Percentiles rank a stretch among this genome's conserved stretches.
phyloP scores from a whole-genome alignment of 2,888 invertebrate genomes.

The Crossocerus cetratus region DNA sequence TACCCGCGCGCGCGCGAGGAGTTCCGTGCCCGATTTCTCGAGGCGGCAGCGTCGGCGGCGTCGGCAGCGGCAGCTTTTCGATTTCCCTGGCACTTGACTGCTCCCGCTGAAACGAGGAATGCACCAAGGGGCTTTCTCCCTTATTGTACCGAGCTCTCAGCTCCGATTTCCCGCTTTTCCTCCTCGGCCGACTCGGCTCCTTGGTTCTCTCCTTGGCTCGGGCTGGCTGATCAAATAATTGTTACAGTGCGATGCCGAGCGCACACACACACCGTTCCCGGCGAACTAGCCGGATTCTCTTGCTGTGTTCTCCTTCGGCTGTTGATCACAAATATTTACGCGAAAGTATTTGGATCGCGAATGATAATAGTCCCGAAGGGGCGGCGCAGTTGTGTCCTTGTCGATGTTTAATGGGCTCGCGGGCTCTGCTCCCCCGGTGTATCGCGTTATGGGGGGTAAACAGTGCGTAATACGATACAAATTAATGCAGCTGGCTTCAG shows the following conservation, averaged over 20 bases:
- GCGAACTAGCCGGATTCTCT: too few species aligned
- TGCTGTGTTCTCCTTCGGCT: too few species aligned
- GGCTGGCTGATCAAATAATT: conserved; percentile 53
- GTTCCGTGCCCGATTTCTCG: too few species aligned
- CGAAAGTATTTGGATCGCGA: conserved; percentile 19
- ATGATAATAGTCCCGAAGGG: conserved; percentile 16
- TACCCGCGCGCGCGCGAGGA: too few species aligned
- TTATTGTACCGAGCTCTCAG: conserved; percentile 48
- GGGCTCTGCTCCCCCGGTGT: conserved; percentile 12
- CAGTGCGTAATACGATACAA: conserved; percentile 40
- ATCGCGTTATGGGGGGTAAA: conserved; percentile 47
- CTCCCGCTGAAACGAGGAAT: conserved; percentile 30
- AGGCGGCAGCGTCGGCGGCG: conserved; percentile 16
- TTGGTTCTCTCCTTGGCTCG: not conserved
- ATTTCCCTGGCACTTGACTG: conserved; percentile 48
- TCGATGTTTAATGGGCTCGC: conserved; percentile 46
- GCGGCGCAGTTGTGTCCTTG: conserved; percentile 17
- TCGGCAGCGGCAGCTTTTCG: conserved; percentile 41
- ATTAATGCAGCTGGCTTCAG: conserved; percentile 37
- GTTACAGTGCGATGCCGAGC: conserved; percentile 45
- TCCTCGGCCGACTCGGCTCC: conserved; percentile 7
- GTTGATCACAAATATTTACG: not conserved
- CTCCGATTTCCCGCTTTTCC: conserved; percentile 49
- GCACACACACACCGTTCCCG: conserved; percentile 37
- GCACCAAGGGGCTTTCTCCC: conserved; percentile 14